Evolutionary conservation across 1,140 invertebrate species (phyloP), one percentile per base, ranked within the genome.

Genomic region (Sitophilus oryzae): DNA sequence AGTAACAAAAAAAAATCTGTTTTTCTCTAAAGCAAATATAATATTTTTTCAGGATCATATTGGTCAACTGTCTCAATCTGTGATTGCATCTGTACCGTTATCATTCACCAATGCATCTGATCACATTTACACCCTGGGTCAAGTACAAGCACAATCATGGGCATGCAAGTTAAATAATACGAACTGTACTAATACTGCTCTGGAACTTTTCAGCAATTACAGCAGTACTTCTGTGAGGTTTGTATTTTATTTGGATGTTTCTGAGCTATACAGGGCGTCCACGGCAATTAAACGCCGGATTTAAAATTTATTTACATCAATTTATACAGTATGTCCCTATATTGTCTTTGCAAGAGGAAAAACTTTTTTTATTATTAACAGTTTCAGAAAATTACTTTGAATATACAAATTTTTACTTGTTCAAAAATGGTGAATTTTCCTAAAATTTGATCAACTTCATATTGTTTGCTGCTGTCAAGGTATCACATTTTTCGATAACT

Each of bases 91-190:
- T 4, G 44, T 59, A 21, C 54, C 59, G 16, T 25, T 60, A 14
- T 47, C 49, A 2, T 57, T 63, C 10, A 42, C 41, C 1, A 0
- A 57, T 0, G 36, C 16, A 1, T 65, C 73, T 11, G 59, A 58
- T 3, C 66, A 73, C 0, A 59, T 74, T 42, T 67, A 73, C 21
- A 74, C 72, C 2, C 69, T 72, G 6, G 65, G 70, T 54, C 66
- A 71, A 34, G 67, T 63, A 3, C 71, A 72, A 51, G 66, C 78
- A 0, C 54, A 78, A 2, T 60, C 67, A 8, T 79, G 77, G 76
- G 69, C 76, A 6, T 84, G 82, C 58, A 64, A 73, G 51, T 70
- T 77, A 14, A 72, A 67, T 15, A 56, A 76, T 22, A 15, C 59
- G n/a, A 66, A 76, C 19, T 84, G 82, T 23, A 45, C 41, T 14